Percentiles rank a stretch among this genome's conserved stretches.
These are phyloP conservation scores for Sinocyclocheilus rhinocerous DNA, from an alignment of 2,113 vertebrate species.

Conservation along the genomic window DNA sequence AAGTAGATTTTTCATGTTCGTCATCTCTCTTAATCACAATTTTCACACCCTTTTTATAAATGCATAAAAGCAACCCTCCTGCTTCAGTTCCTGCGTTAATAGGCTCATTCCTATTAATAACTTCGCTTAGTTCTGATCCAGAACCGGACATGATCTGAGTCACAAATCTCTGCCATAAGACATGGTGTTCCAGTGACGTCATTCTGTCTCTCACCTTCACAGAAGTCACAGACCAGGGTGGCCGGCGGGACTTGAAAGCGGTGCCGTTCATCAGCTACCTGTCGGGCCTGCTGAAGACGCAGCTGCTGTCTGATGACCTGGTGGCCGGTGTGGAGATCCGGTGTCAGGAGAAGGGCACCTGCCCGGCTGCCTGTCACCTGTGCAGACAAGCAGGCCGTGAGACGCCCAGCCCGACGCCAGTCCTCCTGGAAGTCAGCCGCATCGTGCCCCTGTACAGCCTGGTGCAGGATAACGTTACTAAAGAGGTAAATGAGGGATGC, in stretches of 20 bases:
- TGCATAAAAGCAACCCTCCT: too few species aligned
- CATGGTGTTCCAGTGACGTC: slow-evolving; percentile 2
- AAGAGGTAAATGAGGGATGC: slow-evolving; percentile 82
- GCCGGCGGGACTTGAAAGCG: slow-evolving; percentile 91
- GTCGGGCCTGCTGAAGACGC: slow-evolving; percentile 88
- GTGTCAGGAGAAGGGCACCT: slow-evolving; percentile 94
- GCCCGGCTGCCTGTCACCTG: slow-evolving; percentile 92
- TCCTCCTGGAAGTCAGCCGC: slow-evolving; percentile 90
- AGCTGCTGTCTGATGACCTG: slow-evolving; percentile 91
- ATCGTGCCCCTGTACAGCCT: slow-evolving; percentile 91
- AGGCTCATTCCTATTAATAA: not conserved
- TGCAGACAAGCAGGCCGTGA: slow-evolving; percentile 89
- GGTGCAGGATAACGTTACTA: slow-evolving; percentile 93
- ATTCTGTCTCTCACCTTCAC: slow-evolving; percentile 21
- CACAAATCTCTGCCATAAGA: not conserved
- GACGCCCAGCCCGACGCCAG: slow-evolving; percentile 86
- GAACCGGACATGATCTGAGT: not conserved
- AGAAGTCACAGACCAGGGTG: slow-evolving; percentile 93
- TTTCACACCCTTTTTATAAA: too few species aligned
- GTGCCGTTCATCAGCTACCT: slow-evolving; percentile 97
- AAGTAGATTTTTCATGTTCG: too few species aligned
- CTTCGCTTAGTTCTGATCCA: not conserved
- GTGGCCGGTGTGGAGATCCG: slow-evolving; percentile 92
- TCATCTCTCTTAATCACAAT: too few species aligned
- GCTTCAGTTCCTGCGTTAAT: not conserved